Percentiles rank a stretch among this genome's conserved stretches.
Evolutionary conservation across 2,797 vertebrate genomes (phyloP).

Genomic region (Paguma larvata): DNA sequence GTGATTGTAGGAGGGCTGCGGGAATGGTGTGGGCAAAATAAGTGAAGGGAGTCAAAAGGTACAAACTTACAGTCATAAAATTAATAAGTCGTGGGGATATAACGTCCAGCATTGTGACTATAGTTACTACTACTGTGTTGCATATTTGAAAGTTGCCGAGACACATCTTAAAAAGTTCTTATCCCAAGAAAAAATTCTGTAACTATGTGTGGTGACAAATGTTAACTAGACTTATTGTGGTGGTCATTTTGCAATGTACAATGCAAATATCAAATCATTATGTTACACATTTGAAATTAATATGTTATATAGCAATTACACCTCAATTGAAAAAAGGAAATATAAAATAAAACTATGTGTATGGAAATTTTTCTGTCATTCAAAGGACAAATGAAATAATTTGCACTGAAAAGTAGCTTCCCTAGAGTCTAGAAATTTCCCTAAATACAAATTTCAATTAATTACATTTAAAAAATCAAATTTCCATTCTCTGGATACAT

Average conservation of each 20-base stretch:
- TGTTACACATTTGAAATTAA: not conserved
- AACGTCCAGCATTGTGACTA: not conserved
- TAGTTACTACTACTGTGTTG: not conserved
- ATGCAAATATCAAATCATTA: not conserved
- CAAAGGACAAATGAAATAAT: constrained; percentile 44
- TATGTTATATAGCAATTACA: not conserved
- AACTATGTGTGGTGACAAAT: not conserved
- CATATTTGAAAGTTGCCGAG: not conserved
- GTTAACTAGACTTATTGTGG: not conserved
- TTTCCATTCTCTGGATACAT: not conserved
- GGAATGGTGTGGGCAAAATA: not conserved
- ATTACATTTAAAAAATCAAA: not conserved
- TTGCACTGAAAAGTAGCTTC: not conserved
- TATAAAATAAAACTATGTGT: not conserved
- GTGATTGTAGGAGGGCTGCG: not conserved
- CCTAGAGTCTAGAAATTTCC: not conserved
- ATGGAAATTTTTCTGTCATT: constrained; percentile 16
- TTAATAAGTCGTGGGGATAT: not conserved
- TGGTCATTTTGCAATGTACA: not conserved
- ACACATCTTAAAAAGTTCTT: not conserved
- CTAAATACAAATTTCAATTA: constrained; percentile 24
- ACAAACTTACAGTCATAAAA: not conserved
- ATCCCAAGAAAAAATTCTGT: not conserved
- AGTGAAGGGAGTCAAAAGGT: not conserved
- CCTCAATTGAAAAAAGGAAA: not conserved